phyloP scores from a whole-genome alignment of 2,888 invertebrate genomes.

The Masnerella sp. region DNA sequence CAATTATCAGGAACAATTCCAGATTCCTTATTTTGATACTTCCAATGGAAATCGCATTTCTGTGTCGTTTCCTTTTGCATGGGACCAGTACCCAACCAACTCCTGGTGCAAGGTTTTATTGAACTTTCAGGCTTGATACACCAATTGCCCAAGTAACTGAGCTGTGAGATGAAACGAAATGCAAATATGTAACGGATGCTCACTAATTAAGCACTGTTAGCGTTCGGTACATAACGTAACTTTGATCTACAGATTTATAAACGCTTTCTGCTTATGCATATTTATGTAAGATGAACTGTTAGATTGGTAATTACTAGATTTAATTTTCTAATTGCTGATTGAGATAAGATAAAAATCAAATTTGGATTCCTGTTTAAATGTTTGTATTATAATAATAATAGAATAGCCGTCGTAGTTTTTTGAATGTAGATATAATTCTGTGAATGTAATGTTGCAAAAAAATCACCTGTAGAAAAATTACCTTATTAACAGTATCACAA shows the following conservation, averaged over 20 bases:
- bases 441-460: too few species aligned
- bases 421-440: too few species aligned
- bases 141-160: constrained; percentile 74
- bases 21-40: constrained; percentile 47
- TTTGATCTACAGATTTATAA: constrained; percentile 14
- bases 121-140: constrained; percentile 65
- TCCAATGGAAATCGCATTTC: constrained; percentile 83
- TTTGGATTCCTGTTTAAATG: too few species aligned
- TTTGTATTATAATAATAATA: too few species aligned
- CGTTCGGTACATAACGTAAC: background rate
- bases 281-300: background rate
- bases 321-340: too few species aligned
- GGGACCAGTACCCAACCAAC: constrained; percentile 79
- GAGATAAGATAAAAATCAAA: too few species aligned
- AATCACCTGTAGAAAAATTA: constrained; percentile 26
- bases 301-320: background rate
- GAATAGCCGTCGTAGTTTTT: too few species aligned
- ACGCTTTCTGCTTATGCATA: background rate
- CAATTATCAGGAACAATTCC: constrained; percentile 50
- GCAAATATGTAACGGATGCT: constrained; percentile 25
- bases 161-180: constrained; percentile 60
- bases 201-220: constrained; percentile 22
- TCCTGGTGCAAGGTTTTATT: constrained; percentile 66
- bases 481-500: constrained; percentile 67
- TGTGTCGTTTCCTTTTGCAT: constrained; percentile 86